phyloP scores from a whole-genome alignment of 1,140 invertebrate species.

The Rhopalosiphum maidis region DNA sequence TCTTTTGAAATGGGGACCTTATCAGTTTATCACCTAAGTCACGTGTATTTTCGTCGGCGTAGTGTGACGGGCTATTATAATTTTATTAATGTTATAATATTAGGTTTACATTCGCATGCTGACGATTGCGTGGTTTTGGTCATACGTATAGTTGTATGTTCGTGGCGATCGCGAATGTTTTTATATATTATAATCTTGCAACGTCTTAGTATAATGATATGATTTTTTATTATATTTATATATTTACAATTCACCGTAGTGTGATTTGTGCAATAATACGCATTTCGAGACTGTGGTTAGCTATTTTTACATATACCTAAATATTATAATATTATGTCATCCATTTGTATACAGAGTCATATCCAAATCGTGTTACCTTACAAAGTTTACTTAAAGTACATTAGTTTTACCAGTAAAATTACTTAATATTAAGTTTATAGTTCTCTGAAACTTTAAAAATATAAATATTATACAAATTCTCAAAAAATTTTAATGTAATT shows the following conservation, averaged over 20 bases:
- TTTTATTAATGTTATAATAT: background rate
- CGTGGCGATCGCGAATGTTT: background rate
- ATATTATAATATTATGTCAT: background rate
- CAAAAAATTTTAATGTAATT: background rate
- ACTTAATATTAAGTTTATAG: no score
- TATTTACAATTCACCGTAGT: background rate
- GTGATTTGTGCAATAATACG: background rate
- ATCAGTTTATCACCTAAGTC: background rate
- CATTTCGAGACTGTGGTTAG: slow-evolving; percentile 14
- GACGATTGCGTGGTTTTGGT: background rate
- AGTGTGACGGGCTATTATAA: background rate
- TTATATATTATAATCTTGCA: background rate
- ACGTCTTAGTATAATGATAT: background rate
- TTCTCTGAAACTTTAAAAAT: background rate
- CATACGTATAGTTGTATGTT: background rate
- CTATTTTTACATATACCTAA: background rate
- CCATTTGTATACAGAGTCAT: background rate
- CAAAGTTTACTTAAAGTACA: background rate
- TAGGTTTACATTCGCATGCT: background rate
- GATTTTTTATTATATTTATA: background rate
- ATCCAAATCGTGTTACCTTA: background rate
- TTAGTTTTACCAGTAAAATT: background rate
- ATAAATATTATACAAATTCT: background rate
- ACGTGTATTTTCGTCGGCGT: background rate
- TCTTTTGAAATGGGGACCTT: background rate